phyloP scores from a whole-genome alignment of 1,140 invertebrate genomes.

The Polyergus mexicanus region DNA sequence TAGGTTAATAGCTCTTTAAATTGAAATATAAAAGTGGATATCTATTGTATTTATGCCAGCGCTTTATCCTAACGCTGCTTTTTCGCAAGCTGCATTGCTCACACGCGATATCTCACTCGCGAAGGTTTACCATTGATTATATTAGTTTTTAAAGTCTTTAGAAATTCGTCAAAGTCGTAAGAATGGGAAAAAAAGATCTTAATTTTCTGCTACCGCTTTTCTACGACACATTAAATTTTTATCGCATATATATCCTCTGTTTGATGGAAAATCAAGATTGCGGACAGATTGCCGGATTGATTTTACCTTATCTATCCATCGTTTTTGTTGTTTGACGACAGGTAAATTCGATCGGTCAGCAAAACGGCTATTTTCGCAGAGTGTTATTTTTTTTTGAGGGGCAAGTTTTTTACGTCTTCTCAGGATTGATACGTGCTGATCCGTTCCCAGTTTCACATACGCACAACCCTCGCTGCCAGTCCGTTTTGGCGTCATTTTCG shows the following conservation, averaged over 20 bases:
- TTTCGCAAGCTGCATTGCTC: not conserved
- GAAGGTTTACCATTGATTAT: not conserved
- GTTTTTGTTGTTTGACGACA: constrained; percentile 11
- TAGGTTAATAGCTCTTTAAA: constrained; percentile 31
- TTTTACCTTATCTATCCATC: not conserved
- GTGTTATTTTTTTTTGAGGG: constrained; percentile 29
- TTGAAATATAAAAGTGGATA: constrained; percentile 15
- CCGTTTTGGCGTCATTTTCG: constrained; percentile 44
- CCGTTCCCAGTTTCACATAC: constrained; percentile 20
- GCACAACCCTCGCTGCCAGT: constrained; percentile 2
- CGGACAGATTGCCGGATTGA: too few relatives aligned
- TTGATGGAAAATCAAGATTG: not conserved
- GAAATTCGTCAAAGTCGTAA: too few relatives aligned
- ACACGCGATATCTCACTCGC: not conserved
- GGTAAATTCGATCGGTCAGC: constrained; percentile 38
- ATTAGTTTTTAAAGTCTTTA: not conserved
- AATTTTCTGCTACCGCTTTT: not conserved
- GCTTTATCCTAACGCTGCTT: not conserved
- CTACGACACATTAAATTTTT: not conserved
- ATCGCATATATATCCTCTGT: not conserved
- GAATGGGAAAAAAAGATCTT: not conserved
- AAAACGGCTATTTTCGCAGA: constrained; percentile 20
- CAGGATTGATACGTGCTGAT: constrained; percentile 51
- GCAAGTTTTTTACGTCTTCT: constrained; percentile 30
- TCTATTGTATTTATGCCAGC: not conserved